Evolutionary conservation across 2,888 invertebrate species (phyloP).

Genomic region (Andrena haemorrhoa): DNA sequence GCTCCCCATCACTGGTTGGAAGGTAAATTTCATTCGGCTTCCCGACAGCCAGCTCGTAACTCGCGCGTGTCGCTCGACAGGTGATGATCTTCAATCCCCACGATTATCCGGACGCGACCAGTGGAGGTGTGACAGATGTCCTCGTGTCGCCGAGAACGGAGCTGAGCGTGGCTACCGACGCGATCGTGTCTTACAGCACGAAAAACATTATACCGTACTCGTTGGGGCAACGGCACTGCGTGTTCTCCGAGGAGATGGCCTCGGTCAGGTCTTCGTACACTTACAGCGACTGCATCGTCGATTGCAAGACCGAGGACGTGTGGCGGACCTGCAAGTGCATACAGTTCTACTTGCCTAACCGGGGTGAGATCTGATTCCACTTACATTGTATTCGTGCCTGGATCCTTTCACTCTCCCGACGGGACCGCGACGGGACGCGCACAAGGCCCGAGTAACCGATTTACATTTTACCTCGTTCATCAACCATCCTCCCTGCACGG

Average conservation of each 20-base stretch:
- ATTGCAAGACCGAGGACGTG: conserved; percentile 86
- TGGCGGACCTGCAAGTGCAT: conserved; percentile 87
- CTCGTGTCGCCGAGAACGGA: conserved; percentile 84
- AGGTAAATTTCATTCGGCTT: conserved; percentile 82
- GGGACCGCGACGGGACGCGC: too few relatives aligned
- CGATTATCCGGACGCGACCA: conserved; percentile 86
- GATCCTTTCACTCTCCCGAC: too few relatives aligned
- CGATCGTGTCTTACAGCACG: conserved; percentile 82
- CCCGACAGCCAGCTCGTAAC: too few relatives aligned
- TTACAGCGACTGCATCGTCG: conserved; percentile 88
- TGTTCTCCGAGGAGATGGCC: conserved; percentile 85
- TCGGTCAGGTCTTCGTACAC: conserved; percentile 85
- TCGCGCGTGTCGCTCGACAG: conserved; percentile 71
- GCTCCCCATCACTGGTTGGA: conserved; percentile 86
- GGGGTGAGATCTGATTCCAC: conserved; percentile 56
- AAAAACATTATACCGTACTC: conserved; percentile 70
- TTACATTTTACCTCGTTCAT: too few relatives aligned
- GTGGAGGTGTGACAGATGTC: conserved; percentile 85
- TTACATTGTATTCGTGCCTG: neutral
- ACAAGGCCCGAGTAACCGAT: too few relatives aligned
- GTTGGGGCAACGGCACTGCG: conserved; percentile 86
- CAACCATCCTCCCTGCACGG: neutral
- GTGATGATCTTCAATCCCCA: conserved; percentile 86
- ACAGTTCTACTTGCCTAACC: conserved; percentile 87
- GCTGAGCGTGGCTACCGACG: conserved; percentile 82